Conservation (phyloP, 2,888 invertebrate genomes). For the Keiferia lycopersicella region DNA sequence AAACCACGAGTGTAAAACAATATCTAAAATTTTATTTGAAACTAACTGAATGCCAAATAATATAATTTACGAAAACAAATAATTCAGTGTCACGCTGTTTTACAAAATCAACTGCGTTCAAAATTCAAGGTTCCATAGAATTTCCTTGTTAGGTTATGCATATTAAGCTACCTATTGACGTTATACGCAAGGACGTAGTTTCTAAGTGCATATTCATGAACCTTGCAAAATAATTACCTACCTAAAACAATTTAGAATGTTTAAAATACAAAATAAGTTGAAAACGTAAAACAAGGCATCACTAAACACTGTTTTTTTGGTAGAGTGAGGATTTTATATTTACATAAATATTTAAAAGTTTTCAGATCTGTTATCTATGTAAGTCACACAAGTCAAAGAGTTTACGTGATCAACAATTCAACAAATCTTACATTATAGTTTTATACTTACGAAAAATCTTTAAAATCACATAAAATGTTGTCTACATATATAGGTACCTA, state of each 20-base stretch:
- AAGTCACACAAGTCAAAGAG: too few relatives aligned
- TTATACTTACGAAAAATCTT: too few relatives aligned
- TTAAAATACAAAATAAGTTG: neutral
- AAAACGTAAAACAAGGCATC: neutral
- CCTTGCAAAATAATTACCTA: neutral
- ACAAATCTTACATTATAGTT: too few relatives aligned
- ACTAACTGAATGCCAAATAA: too few relatives aligned
- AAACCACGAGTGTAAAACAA: too few relatives aligned
- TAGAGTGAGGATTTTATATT: neutral
- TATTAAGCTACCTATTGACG: constrained; percentile 8
- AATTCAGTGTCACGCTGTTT: neutral
- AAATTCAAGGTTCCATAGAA: constrained; percentile 7
- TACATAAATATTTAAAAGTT: too few relatives aligned
- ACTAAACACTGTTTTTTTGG: neutral
- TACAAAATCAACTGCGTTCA: constrained; percentile 8
- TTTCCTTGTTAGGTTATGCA: constrained; percentile 13
- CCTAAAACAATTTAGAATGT: neutral
- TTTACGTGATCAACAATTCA: too few relatives aligned
- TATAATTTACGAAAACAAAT: too few relatives aligned
- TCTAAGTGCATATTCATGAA: constrained; percentile 16
- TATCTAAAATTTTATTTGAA: too few relatives aligned
- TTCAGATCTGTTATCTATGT: too few relatives aligned
- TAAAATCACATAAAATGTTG: too few relatives aligned
- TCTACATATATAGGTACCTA: too few relatives aligned
- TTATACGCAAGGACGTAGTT: neutral